Evolutionary conservation across 1,140 invertebrate genomes (phyloP).

Genomic region (Ridgeia piscesae): DNA sequence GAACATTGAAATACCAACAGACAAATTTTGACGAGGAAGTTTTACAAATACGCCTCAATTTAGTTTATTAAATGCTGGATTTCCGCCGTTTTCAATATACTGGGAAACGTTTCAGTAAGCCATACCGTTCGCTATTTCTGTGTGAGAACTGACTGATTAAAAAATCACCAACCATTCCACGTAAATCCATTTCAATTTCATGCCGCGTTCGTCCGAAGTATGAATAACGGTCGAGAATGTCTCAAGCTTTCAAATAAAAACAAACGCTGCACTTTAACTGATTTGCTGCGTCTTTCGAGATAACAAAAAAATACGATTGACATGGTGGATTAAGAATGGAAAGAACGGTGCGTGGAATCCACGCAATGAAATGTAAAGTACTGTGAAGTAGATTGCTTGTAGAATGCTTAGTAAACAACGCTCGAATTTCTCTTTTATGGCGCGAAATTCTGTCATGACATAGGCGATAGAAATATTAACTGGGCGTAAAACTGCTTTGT

Average conservation of each 20-base stretch:
- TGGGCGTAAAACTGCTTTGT: too few species aligned
- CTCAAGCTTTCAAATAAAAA: not conserved
- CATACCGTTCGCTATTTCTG: not conserved
- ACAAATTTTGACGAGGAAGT: not conserved
- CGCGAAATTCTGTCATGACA: not conserved
- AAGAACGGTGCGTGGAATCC: not conserved
- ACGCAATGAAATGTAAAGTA: not conserved
- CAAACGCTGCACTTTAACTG: not conserved
- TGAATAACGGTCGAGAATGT: not conserved
- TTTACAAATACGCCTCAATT: not conserved
- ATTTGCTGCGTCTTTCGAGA: not conserved
- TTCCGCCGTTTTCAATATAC: not conserved
- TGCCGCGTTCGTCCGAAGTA: not conserved
- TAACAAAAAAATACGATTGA: not conserved
- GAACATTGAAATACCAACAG: too few species aligned
- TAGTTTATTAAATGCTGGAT: not conserved
- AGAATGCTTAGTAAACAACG: not conserved
- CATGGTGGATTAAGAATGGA: not conserved
- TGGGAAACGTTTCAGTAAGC: not conserved
- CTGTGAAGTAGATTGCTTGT: not conserved
- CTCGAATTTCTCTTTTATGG: not conserved
- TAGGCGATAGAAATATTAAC: not conserved
- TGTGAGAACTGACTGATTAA: not conserved
- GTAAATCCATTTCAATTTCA: not conserved
- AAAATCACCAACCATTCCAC: not conserved